These are phyloP conservation scores for Mya arenaria DNA, from an alignment of 1,140 invertebrate genomes.

Conservation along the genomic window DNA sequence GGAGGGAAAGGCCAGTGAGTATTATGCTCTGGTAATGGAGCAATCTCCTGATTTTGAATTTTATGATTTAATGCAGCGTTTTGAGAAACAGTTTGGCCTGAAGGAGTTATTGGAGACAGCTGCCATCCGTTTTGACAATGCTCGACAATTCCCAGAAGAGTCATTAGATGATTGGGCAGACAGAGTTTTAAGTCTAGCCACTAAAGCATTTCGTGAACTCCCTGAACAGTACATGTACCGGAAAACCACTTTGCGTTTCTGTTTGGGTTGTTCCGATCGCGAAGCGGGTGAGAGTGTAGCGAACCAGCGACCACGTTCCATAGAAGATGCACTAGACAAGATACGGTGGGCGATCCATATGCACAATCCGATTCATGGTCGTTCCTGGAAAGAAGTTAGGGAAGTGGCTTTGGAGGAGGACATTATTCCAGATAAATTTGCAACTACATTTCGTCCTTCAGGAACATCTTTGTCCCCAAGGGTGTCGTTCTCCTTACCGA, in stretches of 20 bases:
- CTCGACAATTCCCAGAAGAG: background rate
- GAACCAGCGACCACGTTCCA: background rate
- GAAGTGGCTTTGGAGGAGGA: background rate
- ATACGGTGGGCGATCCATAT: slow-evolving; percentile 16
- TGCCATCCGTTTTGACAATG: background rate
- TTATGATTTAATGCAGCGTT: background rate
- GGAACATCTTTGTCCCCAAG: background rate
- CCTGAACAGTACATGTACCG: slow-evolving; percentile 1
- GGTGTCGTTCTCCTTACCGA: background rate
- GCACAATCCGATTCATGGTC: background rate
- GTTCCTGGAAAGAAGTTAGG: background rate
- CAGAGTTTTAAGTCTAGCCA: background rate
- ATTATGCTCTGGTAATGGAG: slow-evolving; percentile 4
- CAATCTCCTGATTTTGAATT: background rate
- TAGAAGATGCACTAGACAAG: slow-evolving; percentile 3
- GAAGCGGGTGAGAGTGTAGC: background rate
- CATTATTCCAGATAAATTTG: background rate
- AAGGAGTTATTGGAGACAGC: slow-evolving; percentile 31
- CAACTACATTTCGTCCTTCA: background rate
- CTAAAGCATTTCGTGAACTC: slow-evolving; percentile 6
- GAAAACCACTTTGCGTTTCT: slow-evolving; percentile 10
- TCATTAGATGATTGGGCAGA: slow-evolving; percentile 4
- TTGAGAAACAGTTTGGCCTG: slow-evolving; percentile 28
- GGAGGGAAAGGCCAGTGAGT: slow-evolving; percentile 19
- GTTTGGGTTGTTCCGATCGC: slow-evolving; percentile 1